These are phyloP conservation scores for Tyria jacobaeae DNA, from an alignment of 2,888 invertebrate species.

Conservation along the genomic window DNA sequence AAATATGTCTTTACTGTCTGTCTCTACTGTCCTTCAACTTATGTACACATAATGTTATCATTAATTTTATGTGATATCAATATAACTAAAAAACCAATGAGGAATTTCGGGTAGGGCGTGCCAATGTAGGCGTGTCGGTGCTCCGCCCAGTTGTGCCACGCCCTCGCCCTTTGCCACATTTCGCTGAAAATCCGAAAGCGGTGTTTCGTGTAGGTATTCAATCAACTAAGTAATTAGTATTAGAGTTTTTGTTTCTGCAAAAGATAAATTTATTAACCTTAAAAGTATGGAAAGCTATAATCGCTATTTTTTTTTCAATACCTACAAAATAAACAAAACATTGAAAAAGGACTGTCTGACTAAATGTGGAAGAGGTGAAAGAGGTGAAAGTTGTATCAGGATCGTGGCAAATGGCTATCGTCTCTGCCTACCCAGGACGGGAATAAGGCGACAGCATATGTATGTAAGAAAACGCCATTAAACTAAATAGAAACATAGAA, in stretches of 20 bases:
- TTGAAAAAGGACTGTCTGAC: too few relatives aligned
- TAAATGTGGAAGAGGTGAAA: too few relatives aligned
- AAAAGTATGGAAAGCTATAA: conserved; percentile 19
- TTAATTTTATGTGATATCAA: conserved; percentile 50
- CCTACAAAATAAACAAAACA: background rate
- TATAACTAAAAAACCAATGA: conserved; percentile 63
- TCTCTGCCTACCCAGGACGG: too few relatives aligned
- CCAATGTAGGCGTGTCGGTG: conserved; percentile 77
- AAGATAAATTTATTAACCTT: conserved; percentile 23
- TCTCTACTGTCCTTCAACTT: background rate
- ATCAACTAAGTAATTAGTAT: conserved; percentile 60
- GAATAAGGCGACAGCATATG: too few relatives aligned
- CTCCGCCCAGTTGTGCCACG: conserved; percentile 81
- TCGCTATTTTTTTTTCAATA: background rate
- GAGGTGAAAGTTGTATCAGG: too few relatives aligned
- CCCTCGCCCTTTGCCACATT: conserved; percentile 84
- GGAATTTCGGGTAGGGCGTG: conserved; percentile 79
- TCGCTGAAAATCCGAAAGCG: conserved; percentile 72
- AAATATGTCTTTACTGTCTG: background rate
- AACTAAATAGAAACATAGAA: background rate
- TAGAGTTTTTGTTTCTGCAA: conserved; percentile 49
- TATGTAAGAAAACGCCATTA: too few relatives aligned
- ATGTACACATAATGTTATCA: background rate
- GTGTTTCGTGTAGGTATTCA: conserved; percentile 66
- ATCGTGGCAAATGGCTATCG: too few relatives aligned